phyloP scores from a whole-genome alignment of 2,888 invertebrate genomes.

The Nymphalis polychloros region DNA sequence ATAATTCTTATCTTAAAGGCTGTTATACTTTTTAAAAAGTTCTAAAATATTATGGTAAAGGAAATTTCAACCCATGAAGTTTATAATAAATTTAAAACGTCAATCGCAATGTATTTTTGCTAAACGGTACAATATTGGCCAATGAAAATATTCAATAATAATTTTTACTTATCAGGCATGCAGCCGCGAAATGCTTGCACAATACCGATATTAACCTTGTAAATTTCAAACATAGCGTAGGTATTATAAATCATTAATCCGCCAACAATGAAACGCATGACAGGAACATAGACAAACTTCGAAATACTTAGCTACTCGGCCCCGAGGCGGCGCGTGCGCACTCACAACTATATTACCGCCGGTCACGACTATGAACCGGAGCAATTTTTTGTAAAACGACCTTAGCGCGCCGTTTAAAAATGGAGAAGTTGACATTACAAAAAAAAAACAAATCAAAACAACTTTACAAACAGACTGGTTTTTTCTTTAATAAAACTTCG shows the following conservation, averaged over 20 bases:
- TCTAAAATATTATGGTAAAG: background rate
- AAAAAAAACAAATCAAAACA: constrained; percentile 8
- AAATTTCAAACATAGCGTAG: constrained; percentile 52
- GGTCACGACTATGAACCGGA: constrained; percentile 72
- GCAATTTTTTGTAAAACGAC: constrained; percentile 61
- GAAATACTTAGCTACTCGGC: constrained; percentile 63
- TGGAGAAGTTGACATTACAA: constrained; percentile 38
- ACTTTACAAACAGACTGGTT: background rate
- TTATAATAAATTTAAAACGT: background rate
- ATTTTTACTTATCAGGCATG: constrained; percentile 16
- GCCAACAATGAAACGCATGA: constrained; percentile 70
- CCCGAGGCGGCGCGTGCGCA: constrained; percentile 73
- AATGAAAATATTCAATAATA: background rate
- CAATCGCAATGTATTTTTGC: background rate
- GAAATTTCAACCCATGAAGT: background rate
- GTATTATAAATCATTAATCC: constrained; percentile 69
- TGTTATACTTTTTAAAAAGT: constrained; percentile 5
- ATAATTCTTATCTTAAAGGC: constrained; percentile 16
- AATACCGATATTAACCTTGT: constrained; percentile 61
- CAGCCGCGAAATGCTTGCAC: constrained; percentile 47
- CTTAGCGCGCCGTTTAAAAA: constrained; percentile 50
- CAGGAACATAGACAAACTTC: constrained; percentile 62
- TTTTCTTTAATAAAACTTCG: constrained; percentile 6
- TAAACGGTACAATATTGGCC: background rate
- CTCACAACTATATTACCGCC: constrained; percentile 53